Evolutionary conservation across 2,888 invertebrate genomes (phyloP).

Genomic region (Hirtodrosophila confusa): DNA sequence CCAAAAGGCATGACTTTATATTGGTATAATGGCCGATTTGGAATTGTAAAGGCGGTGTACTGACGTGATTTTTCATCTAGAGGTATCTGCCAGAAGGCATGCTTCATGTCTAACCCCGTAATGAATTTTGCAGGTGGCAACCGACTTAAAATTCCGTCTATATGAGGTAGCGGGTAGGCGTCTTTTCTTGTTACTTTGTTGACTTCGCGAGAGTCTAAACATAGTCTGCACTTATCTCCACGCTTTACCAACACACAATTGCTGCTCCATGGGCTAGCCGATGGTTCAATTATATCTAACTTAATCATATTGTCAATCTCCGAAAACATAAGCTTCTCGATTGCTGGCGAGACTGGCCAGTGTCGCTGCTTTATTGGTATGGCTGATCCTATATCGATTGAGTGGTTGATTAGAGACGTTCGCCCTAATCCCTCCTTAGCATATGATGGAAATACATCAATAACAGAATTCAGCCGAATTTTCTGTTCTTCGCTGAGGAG

Average conservation of each 20-base stretch:
- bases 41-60: neutral
- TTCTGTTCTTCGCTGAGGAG: neutral
- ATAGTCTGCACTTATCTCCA: neutral
- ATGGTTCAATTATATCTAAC: slow-evolving; percentile 4
- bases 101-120: neutral
- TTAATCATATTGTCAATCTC: slow-evolving; percentile 1
- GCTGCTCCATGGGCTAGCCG: slow-evolving; percentile 6
- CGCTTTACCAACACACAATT: slow-evolving; percentile 3
- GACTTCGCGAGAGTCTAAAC: slow-evolving; percentile 2
- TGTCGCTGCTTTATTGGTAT: neutral
- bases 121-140: neutral
- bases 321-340: neutral
- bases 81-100: slow-evolving; percentile 1
- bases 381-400: neutral
- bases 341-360: neutral
- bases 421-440: neutral
- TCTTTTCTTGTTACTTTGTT: neutral
- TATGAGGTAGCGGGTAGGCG: too few relatives aligned
- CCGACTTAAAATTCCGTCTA: too few relatives aligned
- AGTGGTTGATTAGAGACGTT: slow-evolving; percentile 2
- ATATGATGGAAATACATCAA: neutral
- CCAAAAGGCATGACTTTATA: neutral
- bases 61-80: neutral
- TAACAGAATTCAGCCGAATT: neutral
- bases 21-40: neutral